Evolutionary conservation across 2,113 vertebrate genomes (phyloP), one percentile per base, ranked within the genome.

Genomic region (Ictalurus punctatus): DNA sequence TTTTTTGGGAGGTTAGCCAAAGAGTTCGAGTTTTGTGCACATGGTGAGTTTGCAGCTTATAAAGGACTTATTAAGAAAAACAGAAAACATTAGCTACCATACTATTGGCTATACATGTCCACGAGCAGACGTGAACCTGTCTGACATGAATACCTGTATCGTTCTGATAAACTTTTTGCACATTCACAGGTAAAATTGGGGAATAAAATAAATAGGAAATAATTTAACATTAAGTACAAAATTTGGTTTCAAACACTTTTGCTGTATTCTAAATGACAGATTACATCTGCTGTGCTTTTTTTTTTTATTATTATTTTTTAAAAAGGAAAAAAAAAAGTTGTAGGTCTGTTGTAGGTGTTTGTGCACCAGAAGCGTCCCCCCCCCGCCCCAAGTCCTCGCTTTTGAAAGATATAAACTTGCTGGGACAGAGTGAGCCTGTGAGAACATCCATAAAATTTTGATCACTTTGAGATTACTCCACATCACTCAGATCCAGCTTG

Each of bases 131-230:
- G 56, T 59, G 21, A 37, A 86, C 23, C 76, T 91, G 44, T 88
- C 69, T 44, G 80, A 86, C 82, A 76, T 34, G 69, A 10, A 82
- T 63, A 88, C 69, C 40, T 89, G 71, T 59, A 85, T 89, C 69
- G 25, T 83, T 84, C 58, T 61, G 69, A 74, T 40, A 79, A 84
- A 83, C 34, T 30, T 83, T 69, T 85, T 86, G 86, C 86, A 92
- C 86, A 90, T 92, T 90, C 93, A 92, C 92, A 94, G 85, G 92
- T 93, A 92, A 76, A 25, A 88, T 91, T 91, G 58, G 69, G 82
- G 17, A 90, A 67, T 30, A 89, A 92, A 90, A 94, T 94, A 95
- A 95, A 95, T 94, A 95, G 73, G 86, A 87, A 88, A 95, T 96
- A 96, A 95, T 86, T 95, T 95, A 95, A 90, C 44, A 90, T 84